phyloP scores from a whole-genome alignment of 2,888 invertebrate species.

The Allophyes oxyacanthae region DNA sequence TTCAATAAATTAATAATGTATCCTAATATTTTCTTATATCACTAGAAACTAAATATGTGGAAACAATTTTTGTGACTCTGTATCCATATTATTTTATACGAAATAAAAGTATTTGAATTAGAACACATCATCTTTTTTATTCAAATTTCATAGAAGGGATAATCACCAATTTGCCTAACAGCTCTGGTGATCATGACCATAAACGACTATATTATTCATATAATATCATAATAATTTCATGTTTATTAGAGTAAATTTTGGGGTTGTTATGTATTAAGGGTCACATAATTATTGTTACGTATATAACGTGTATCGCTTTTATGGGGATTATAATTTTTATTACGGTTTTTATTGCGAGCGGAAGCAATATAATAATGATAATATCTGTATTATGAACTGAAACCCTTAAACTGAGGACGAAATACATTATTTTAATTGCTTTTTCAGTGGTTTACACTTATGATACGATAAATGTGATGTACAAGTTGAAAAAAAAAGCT shows the following conservation, averaged over 20 bases:
- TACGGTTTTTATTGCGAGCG: slow-evolving; percentile 15
- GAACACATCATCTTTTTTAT: too few species aligned
- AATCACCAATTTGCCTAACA: too few species aligned
- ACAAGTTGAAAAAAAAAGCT: too few species aligned
- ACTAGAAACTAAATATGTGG: too few species aligned
- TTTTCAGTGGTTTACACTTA: not conserved
- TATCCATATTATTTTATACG: too few species aligned
- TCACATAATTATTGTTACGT: slow-evolving; percentile 13
- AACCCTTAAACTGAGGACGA: not conserved
- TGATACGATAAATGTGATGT: not conserved
- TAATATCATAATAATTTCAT: not conserved
- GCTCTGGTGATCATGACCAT: too few species aligned
- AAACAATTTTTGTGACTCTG: too few species aligned
- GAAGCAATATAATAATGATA: slow-evolving; percentile 9
- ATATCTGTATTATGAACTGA: slow-evolving; percentile 7
- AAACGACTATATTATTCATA: too few species aligned
- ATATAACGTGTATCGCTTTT: slow-evolving; percentile 1
- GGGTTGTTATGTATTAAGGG: slow-evolving; percentile 1
- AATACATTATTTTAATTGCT: slow-evolving; percentile 1
- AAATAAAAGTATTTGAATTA: too few species aligned
- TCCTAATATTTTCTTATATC: too few species aligned
- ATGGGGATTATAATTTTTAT: slow-evolving; percentile 17
- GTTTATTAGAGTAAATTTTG: slow-evolving; percentile 1
- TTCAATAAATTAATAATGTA: too few species aligned
- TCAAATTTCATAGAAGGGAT: too few species aligned